phyloP scores from a whole-genome alignment of 2,113 vertebrate species.

The Gymnarchus niloticus region DNA sequence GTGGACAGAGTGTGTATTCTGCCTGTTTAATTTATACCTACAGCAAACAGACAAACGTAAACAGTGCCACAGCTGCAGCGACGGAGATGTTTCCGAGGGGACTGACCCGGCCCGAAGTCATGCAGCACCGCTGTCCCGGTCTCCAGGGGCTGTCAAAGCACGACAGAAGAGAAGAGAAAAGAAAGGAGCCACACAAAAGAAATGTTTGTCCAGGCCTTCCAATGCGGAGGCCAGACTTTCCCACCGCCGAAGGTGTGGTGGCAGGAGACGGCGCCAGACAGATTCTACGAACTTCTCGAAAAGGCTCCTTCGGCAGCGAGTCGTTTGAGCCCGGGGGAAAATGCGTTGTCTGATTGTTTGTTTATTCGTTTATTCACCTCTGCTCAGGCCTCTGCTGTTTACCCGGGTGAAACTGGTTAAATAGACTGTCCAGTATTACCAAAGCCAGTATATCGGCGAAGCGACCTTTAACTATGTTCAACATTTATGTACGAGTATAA shows the following conservation, averaged over 20 bases:
- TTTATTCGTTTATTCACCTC: not conserved
- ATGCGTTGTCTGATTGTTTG: not conserved
- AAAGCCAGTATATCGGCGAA: no score
- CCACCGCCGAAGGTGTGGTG: slow-evolving; percentile 47
- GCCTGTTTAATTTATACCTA: slow-evolving; percentile 54
- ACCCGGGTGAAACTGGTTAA: no score
- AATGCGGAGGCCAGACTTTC: slow-evolving; percentile 63
- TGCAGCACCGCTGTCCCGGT: slow-evolving; percentile 38
- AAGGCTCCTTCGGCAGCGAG: slow-evolving; percentile 27
- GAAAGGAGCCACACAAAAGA: slow-evolving; percentile 59
- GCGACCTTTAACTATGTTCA: no score
- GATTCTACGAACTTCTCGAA: slow-evolving; percentile 39
- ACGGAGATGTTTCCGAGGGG: slow-evolving; percentile 43
- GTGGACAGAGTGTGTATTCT: slow-evolving; percentile 30
- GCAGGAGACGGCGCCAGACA: slow-evolving; percentile 39
- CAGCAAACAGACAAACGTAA: slow-evolving; percentile 45
- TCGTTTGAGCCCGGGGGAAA: not conserved
- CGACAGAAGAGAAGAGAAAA: slow-evolving; percentile 40
- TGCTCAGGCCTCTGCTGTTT: no score
- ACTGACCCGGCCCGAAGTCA: slow-evolving; percentile 42
- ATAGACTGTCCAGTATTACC: no score
- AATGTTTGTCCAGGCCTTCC: slow-evolving; percentile 68
- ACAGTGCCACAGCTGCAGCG: slow-evolving; percentile 53
- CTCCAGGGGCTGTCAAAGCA: slow-evolving; percentile 52
- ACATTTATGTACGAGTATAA: not conserved